Evolutionary conservation across 2,888 invertebrate species (phyloP).

Genomic region (Fabriciana adippe): DNA sequence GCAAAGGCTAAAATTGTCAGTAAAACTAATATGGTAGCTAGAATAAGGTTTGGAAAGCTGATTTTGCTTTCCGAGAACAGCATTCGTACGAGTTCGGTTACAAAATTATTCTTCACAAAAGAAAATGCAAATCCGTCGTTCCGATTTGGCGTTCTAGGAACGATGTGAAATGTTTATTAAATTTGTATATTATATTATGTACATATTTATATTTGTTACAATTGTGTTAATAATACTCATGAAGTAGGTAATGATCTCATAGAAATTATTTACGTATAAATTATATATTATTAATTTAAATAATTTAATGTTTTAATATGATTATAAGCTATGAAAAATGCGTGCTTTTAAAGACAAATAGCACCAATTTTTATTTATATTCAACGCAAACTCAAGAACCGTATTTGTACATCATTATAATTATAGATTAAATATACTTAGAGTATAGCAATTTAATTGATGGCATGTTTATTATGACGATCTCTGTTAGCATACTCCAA

Average conservation of each 20-base stretch:
- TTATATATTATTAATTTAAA: too few relatives aligned
- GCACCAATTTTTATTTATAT: too few relatives aligned
- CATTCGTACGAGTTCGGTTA: slow-evolving; percentile 41
- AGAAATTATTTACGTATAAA: too few relatives aligned
- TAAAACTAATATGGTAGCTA: slow-evolving; percentile 71
- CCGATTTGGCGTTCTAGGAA: slow-evolving; percentile 4
- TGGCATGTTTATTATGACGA: slow-evolving; percentile 67
- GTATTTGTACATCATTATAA: too few relatives aligned
- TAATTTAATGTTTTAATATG: too few relatives aligned
- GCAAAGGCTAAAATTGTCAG: slow-evolving; percentile 56
- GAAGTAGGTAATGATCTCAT: too few relatives aligned
- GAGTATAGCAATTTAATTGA: slow-evolving; percentile 45
- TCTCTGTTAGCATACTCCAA: slow-evolving; percentile 75
- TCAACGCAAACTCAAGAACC: too few relatives aligned
- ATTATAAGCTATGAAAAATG: too few relatives aligned
- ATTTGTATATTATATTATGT: background rate
- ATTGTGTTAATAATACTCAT: too few relatives aligned
- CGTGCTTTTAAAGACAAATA: too few relatives aligned
- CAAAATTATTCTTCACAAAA: slow-evolving; percentile 16
- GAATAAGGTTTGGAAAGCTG: slow-evolving; percentile 61
- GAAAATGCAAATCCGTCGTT: slow-evolving; percentile 9
- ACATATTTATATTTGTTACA: background rate
- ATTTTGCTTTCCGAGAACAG: slow-evolving; percentile 71
- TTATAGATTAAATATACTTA: too few relatives aligned
- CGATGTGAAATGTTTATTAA: slow-evolving; percentile 1